Percentiles rank a stretch among this genome's conserved stretches.
phyloP scores from a whole-genome alignment of 2,797 vertebrate species.

The Pangasius krempfi region DNA sequence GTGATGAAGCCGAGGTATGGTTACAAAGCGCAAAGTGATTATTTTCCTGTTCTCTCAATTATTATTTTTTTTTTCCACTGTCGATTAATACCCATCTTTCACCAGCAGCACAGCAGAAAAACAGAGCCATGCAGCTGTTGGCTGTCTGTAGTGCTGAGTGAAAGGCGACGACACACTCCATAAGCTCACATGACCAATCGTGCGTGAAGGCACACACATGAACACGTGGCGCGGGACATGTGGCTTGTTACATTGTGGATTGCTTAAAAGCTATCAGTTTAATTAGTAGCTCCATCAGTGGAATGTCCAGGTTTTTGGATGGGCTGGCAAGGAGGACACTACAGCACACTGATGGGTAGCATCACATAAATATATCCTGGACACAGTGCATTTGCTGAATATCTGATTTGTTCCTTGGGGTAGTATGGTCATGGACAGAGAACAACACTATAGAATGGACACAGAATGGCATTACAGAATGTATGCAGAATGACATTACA shows the following conservation, averaged over 20 bases:
- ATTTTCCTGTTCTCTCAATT: neutral
- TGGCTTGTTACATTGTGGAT: neutral
- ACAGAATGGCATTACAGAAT: neutral
- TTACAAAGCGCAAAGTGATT: neutral
- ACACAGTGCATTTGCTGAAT: neutral
- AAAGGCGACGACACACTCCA: neutral
- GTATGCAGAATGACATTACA: too few relatives aligned
- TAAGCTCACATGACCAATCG: neutral
- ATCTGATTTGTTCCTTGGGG: neutral
- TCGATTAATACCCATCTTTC: neutral
- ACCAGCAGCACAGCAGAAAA: neutral
- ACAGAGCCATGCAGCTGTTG: constrained; percentile 2
- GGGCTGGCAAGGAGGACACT: neutral
- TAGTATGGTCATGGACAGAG: neutral
- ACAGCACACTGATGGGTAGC: too few relatives aligned
- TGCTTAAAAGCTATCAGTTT: neutral
- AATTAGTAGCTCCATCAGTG: constrained; percentile 11
- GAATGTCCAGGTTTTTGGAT: neutral
- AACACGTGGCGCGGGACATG: neutral
- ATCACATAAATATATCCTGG: neutral
- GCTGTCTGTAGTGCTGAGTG: neutral
- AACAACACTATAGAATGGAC: neutral
- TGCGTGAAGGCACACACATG: neutral
- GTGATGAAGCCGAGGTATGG: neutral
- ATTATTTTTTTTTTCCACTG: neutral